Evolutionary conservation across 2,797 vertebrate genomes (phyloP).

Genomic region (Chrosomus eos): DNA sequence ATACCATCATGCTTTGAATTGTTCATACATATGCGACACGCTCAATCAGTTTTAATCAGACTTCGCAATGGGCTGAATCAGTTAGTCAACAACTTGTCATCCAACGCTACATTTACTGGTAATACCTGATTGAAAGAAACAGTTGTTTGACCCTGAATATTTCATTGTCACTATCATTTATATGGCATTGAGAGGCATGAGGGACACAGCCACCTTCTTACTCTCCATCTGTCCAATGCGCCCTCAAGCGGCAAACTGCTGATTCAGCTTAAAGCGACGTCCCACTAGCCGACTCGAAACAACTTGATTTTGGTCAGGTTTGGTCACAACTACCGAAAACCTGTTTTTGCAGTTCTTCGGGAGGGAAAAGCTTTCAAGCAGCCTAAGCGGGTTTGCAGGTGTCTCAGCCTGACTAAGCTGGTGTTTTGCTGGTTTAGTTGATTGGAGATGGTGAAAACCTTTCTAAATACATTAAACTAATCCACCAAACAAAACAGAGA

Average conservation of each 20-base stretch:
- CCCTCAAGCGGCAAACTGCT: conserved; percentile 1
- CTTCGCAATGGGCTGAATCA: background rate
- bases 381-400: too few species aligned
- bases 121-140: background rate
- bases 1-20: background rate
- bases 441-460: too few species aligned
- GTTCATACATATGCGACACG: background rate
- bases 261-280: background rate
- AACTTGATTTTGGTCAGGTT: background rate
- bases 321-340: background rate
- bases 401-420: background rate
- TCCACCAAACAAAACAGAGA: background rate
- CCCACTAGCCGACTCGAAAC: background rate
- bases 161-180: background rate
- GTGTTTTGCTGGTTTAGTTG: background rate
- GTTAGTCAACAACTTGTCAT: background rate
- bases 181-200: background rate
- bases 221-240: background rate
- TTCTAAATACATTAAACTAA: background rate
- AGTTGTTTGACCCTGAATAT: conserved; percentile 6
- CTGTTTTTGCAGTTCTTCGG: background rate
- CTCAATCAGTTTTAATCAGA: background rate
- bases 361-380: background rate
- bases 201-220: background rate
- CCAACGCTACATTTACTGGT: background rate